phyloP scores from a whole-genome alignment of 2,797 vertebrate genomes.

The Anguilla marmorata region DNA sequence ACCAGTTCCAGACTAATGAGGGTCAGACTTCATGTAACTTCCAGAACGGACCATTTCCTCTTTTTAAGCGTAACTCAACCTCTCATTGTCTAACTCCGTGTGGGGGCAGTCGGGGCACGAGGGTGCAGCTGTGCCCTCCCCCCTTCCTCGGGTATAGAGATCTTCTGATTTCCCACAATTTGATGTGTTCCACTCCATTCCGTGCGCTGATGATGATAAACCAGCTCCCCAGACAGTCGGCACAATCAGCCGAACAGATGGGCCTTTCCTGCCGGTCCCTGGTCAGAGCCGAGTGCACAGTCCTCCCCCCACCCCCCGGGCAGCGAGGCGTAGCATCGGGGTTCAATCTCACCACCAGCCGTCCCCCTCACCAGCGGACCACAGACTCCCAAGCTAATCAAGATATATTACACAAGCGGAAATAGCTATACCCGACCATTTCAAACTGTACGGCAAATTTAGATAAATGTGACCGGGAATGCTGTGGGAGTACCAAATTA shows the following conservation, averaged over 20 bases:
- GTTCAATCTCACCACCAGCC: not conserved
- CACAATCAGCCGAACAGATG: conserved; percentile 27
- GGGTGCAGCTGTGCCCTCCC: not conserved
- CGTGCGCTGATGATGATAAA: conserved; percentile 27
- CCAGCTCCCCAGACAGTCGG: conserved; percentile 4
- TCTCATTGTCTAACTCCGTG: not conserved
- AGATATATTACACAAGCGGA: conserved; percentile 12
- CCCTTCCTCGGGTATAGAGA: conserved; percentile 29
- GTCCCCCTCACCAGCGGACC: not conserved
- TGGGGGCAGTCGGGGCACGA: not conserved
- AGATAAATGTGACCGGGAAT: conserved; percentile 16
- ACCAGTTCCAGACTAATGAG: not conserved
- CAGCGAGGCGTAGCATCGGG: not conserved
- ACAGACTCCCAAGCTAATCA: not conserved
- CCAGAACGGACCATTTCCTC: conserved; percentile 17
- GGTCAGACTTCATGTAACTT: conserved; percentile 19
- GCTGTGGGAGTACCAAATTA: conserved; percentile 9
- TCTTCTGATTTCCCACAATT: conserved; percentile 28
- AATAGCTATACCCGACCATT: not conserved
- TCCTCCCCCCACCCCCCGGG: not conserved
- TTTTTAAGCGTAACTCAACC: conserved; percentile 17
- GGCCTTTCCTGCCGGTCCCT: not conserved
- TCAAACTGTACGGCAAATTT: conserved; percentile 2
- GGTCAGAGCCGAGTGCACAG: not conserved
- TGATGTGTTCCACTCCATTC: conserved; percentile 27